These are phyloP conservation scores for Entomyzon cyanotis DNA, from an alignment of 2,113 vertebrate species.

Conservation along the genomic window DNA sequence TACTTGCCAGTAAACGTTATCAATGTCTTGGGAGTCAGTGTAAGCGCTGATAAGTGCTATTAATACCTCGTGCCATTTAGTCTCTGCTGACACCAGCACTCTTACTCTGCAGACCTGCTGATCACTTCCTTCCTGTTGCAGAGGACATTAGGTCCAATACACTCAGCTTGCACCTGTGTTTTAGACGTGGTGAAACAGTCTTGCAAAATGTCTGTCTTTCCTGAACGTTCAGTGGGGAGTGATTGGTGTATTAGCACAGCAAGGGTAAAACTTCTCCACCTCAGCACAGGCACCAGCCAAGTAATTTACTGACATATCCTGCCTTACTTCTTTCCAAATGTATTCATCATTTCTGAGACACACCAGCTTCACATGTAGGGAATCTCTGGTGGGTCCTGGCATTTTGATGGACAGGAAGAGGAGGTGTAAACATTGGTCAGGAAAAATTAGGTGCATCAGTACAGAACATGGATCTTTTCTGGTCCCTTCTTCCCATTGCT, in stretches of 20 bases:
- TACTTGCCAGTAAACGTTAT: not conserved
- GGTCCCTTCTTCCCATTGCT: not conserved
- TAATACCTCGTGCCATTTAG: not conserved
- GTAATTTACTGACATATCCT: not conserved
- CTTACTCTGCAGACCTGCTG: not conserved
- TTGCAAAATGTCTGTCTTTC: not conserved
- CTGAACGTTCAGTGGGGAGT: not conserved
- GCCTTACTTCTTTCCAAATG: not conserved
- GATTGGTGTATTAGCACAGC: not conserved
- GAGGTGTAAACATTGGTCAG: not conserved
- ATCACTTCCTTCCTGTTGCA: not conserved
- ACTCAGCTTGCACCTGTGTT: not conserved
- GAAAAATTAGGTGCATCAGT: not conserved
- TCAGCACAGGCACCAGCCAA: not conserved
- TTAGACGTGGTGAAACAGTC: not conserved
- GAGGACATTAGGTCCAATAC: not conserved
- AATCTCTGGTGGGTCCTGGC: not conserved
- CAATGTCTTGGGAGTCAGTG: not conserved
- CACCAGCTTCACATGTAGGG: not conserved
- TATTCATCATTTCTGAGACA: not conserved
- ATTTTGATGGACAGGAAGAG: not conserved
- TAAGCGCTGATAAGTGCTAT: not conserved
- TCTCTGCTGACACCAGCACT: not conserved
- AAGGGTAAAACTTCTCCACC: not conserved
- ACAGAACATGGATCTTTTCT: not conserved